Evolutionary conservation across 2,888 invertebrate genomes (phyloP).

Genomic region (Netelia inedita): DNA sequence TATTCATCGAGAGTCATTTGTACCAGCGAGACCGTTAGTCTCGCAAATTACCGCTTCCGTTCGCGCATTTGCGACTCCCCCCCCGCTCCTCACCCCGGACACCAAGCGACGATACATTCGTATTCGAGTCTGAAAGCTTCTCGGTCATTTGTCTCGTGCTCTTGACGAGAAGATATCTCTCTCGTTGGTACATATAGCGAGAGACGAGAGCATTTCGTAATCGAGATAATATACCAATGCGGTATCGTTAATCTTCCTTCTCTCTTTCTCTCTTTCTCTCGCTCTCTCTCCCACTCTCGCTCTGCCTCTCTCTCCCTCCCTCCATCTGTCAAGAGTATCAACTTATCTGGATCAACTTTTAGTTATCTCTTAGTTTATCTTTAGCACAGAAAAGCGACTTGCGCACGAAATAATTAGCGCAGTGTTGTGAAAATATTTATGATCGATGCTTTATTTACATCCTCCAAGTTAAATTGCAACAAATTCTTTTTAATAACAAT

Average conservation of each 20-base stretch:
- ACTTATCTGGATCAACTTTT: slow-evolving; percentile 54
- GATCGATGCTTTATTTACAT: too few relatives aligned
- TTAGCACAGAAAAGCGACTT: neutral
- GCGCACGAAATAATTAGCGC: too few relatives aligned
- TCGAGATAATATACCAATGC: slow-evolving; percentile 53
- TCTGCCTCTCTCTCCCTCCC: neutral
- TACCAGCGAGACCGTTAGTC: slow-evolving; percentile 69
- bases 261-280: slow-evolving; percentile 11
- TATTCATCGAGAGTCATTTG: slow-evolving; percentile 81
- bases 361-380: slow-evolving; percentile 41
- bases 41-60: slow-evolving; percentile 77
- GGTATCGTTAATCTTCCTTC: slow-evolving; percentile 61
- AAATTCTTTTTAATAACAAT: too few relatives aligned
- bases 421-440: too few relatives aligned
- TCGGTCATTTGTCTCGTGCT: slow-evolving; percentile 64
- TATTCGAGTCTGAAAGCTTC: slow-evolving; percentile 55
- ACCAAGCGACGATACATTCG: slow-evolving; percentile 20
- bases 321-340: slow-evolving; percentile 26
- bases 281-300: slow-evolving; percentile 13
- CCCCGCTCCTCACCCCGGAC: slow-evolving; percentile 22
- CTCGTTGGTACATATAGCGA: slow-evolving; percentile 30
- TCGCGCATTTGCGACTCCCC: slow-evolving; percentile 71
- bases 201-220: slow-evolving; percentile 41
- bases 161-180: slow-evolving; percentile 56
- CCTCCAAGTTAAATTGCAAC: too few relatives aligned